Evolutionary conservation across 2,888 invertebrate genomes (phyloP).

Genomic region (Trypoxylon attenuatum): DNA sequence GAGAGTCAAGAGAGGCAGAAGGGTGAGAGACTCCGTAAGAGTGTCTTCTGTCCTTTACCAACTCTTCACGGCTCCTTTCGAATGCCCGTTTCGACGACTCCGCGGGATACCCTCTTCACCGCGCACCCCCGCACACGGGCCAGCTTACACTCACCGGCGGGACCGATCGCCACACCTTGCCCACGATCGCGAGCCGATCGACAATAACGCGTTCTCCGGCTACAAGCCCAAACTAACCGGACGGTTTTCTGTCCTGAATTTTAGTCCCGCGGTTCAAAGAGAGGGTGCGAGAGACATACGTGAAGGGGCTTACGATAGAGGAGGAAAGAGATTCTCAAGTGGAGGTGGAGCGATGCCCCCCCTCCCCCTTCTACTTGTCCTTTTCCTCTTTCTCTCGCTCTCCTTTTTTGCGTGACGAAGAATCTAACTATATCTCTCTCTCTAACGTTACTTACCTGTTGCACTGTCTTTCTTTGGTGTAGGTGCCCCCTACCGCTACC

Average conservation of each 20-base stretch:
- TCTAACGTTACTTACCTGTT: no score
- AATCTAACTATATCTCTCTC: slow-evolving; percentile 5
- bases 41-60: slow-evolving; percentile 34
- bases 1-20: not conserved
- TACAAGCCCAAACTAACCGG: slow-evolving; percentile 46
- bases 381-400: slow-evolving; percentile 27
- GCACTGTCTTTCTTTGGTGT: slow-evolving; percentile 19
- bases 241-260: slow-evolving; percentile 66
- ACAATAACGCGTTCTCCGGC: slow-evolving; percentile 52
- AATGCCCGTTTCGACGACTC: slow-evolving; percentile 43
- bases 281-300: slow-evolving; percentile 11
- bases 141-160: slow-evolving; percentile 13
- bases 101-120: slow-evolving; percentile 29
- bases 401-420: slow-evolving; percentile 1
- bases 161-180: slow-evolving; percentile 64
- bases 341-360: slow-evolving; percentile 29
- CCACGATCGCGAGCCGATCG: slow-evolving; percentile 57
- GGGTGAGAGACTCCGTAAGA: slow-evolving; percentile 16
- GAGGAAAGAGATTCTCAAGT: not conserved
- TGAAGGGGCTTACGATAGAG: not conserved
- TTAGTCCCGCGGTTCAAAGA: slow-evolving; percentile 44
- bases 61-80: slow-evolving; percentile 31
- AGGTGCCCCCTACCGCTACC: slow-evolving; percentile 17
- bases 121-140: slow-evolving; percentile 27
- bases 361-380: slow-evolving; percentile 32